Base-by-base conservation (phyloP, 2,113 vertebrate genomes). In the Corynorhinus townsendii region DNA sequence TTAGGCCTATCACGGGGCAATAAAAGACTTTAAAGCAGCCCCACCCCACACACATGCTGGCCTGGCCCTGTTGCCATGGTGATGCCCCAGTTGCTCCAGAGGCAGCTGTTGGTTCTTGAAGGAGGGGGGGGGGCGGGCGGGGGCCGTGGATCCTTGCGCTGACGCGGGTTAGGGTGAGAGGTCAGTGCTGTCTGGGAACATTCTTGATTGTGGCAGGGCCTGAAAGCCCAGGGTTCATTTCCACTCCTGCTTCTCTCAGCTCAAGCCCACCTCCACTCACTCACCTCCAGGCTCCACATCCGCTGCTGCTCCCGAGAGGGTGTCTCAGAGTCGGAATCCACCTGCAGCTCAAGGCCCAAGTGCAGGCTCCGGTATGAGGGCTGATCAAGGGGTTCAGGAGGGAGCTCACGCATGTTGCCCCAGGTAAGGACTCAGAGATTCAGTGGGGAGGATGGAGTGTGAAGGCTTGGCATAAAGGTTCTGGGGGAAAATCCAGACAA, bases 141-240 rank as follows among this genome's bases (percentile, higher is more conserved):
- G 83, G 80, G 47, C 89, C 33, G 40, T 40, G 28, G 11, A 49
- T 86, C 87, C 62, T 95, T 33, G 30, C 28, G 22, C 59, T 2
- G 22, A 83, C 56, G 92, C 45, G 49, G 73, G 88, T 88, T 64
- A 77, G 75, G 95, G 92, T 97, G 96, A 96, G 91, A 96, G 95
- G 96, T 96, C 95, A 95, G 38, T 20, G 26, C 38, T 66, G 79
- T 52, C 73, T 96, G 96, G 91, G 86, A 96, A 95, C 94, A 93
- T 96, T 95, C 52, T 72, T 38, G 47, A 88, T 40, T 22, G 10
- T 17, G 69, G 30, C 28, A n/a, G 28, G 45, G 49, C 9, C 76
- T 7, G 47, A 83, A 15, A 68, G 38, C 66, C 45, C 28, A 16
- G 11, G 35, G 38, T 69, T 35, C 47, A 28, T 52, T 16, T 35